A percentile compares a stretch with the other conserved stretches of the same genome.
Conservation (phyloP, 2,888 invertebrate species). For the Arrhopalites spinosus region DNA sequence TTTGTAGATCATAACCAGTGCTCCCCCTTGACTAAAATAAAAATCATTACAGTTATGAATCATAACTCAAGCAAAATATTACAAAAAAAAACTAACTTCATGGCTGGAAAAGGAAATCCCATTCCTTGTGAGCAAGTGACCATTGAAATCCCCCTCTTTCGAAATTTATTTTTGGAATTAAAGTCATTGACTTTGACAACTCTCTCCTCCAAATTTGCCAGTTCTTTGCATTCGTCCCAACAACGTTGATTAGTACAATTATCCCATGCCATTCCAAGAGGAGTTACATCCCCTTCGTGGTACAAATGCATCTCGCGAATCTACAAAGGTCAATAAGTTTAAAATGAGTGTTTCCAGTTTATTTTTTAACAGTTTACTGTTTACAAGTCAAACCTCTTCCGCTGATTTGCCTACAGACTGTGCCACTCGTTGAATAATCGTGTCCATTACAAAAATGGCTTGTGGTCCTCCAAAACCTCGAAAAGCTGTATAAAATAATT, state of each 20-base stretch:
- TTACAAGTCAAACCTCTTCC: not conserved
- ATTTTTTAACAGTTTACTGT: too few relatives aligned
- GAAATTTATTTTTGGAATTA: constrained; percentile 62
- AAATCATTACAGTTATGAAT: too few relatives aligned
- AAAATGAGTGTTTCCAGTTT: not conserved
- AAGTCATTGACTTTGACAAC: constrained; percentile 67
- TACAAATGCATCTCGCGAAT: constrained; percentile 75
- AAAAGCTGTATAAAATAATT: constrained; percentile 72
- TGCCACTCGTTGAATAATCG: constrained; percentile 67
- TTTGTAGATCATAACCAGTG: constrained; percentile 61
- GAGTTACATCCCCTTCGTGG: constrained; percentile 75
- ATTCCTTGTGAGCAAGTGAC: constrained; percentile 58
- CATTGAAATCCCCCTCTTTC: constrained; percentile 58
- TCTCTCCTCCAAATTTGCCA: constrained; percentile 69
- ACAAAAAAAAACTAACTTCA: too few relatives aligned
- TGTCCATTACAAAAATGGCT: constrained; percentile 84
- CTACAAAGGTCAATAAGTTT: constrained; percentile 58
- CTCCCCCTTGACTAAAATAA: constrained; percentile 60
- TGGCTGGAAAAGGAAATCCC: constrained; percentile 52
- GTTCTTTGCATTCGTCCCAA: constrained; percentile 76
- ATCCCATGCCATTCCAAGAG: constrained; percentile 72
- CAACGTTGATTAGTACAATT: constrained; percentile 76
- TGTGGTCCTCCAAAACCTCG: constrained; percentile 91
- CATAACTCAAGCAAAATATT: too few relatives aligned
- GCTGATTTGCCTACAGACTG: not conserved